Percentiles rank a stretch among this genome's conserved stretches.
Evolutionary conservation across 2,888 invertebrate genomes (phyloP).

Genomic region (Aleiodes alternator): DNA sequence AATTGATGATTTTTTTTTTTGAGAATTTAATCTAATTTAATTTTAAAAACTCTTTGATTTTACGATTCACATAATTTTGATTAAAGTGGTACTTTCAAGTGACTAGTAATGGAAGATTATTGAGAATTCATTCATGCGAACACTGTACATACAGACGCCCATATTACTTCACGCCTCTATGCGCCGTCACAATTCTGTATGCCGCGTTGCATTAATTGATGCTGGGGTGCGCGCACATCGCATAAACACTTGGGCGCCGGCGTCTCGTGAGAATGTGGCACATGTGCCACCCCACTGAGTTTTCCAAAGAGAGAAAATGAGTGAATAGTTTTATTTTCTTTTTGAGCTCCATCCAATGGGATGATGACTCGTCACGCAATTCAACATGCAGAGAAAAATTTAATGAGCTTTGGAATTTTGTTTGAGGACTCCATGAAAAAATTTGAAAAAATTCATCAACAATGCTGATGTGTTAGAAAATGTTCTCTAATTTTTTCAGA

Average conservation of each 20-base stretch:
- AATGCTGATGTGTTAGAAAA: neutral
- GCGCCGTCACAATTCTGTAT: slow-evolving; percentile 70
- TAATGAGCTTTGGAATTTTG: too few species aligned
- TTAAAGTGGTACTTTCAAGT: slow-evolving; percentile 10
- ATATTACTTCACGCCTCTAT: slow-evolving; percentile 68
- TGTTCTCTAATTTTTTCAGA: too few species aligned
- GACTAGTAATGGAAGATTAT: slow-evolving; percentile 49
- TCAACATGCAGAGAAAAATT: too few species aligned
- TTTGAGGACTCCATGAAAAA: too few species aligned
- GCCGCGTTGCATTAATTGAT: slow-evolving; percentile 71
- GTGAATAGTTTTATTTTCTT: slow-evolving; percentile 3
- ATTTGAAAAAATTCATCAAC: neutral
- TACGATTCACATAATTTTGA: neutral
- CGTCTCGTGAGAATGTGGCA: slow-evolving; percentile 71
- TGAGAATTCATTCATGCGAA: slow-evolving; percentile 65
- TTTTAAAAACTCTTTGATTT: slow-evolving; percentile 12
- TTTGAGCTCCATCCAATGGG: neutral
- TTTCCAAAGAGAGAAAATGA: slow-evolving; percentile 45
- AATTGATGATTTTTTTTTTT: too few species aligned
- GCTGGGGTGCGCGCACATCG: slow-evolving; percentile 58
- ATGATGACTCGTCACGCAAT: slow-evolving; percentile 16
- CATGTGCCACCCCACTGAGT: slow-evolving; percentile 59
- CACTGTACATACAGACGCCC: slow-evolving; percentile 57
- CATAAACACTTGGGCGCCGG: slow-evolving; percentile 64
- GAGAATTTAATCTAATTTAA: too few species aligned